Conservation (phyloP, 2,797 vertebrate species). For the Amblyraja radiata region DNA sequence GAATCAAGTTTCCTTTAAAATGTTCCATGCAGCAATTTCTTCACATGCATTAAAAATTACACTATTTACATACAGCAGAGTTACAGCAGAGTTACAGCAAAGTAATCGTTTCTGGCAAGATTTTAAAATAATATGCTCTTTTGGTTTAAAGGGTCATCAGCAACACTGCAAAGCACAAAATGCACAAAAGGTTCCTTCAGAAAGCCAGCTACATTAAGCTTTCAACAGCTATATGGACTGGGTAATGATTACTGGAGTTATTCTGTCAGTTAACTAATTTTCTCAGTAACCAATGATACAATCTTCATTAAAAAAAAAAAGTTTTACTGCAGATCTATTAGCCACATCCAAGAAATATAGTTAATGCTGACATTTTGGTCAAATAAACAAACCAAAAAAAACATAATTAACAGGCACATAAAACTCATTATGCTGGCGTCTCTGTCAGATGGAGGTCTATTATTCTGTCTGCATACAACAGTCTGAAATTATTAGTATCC, state of each 20-base stretch:
- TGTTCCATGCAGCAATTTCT: neutral
- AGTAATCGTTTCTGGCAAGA: neutral
- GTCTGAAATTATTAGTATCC: slow-evolving; percentile 42
- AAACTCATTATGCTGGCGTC: slow-evolving; percentile 45
- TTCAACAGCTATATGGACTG: slow-evolving; percentile 33
- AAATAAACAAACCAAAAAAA: slow-evolving; percentile 40
- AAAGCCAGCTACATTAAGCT: slow-evolving; percentile 35
- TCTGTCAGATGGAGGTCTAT: slow-evolving; percentile 39
- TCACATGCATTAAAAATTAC: neutral
- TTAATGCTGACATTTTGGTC: slow-evolving; percentile 38
- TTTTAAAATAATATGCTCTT: neutral
- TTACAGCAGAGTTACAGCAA: neutral
- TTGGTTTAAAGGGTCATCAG: neutral
- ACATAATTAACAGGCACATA: slow-evolving; percentile 42
- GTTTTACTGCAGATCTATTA: slow-evolving; percentile 38
- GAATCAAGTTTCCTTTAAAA: slow-evolving; percentile 15
- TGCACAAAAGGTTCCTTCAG: slow-evolving; percentile 37
- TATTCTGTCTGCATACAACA: slow-evolving; percentile 39
- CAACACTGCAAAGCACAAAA: slow-evolving; percentile 30
- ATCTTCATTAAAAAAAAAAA: slow-evolving; percentile 34
- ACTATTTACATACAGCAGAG: neutral
- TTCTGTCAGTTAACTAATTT: slow-evolving; percentile 35
- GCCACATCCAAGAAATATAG: slow-evolving; percentile 36
- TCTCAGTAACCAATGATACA: slow-evolving; percentile 32
- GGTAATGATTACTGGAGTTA: slow-evolving; percentile 29